Percentiles rank a stretch among this genome's conserved stretches.
phyloP scores from a whole-genome alignment of 2,113 vertebrate genomes.

The Salvelinus fontinalis region DNA sequence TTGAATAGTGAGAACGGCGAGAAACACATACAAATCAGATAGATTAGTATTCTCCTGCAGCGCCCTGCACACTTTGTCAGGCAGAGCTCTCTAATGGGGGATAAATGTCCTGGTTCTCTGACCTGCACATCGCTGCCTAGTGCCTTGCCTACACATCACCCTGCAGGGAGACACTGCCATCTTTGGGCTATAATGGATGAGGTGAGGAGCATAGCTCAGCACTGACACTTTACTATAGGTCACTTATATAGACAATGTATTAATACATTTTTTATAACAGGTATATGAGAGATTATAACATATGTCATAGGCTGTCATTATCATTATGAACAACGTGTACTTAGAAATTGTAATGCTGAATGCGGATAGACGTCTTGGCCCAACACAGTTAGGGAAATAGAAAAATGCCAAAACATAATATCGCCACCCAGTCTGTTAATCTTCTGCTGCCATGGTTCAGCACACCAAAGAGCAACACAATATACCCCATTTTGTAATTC shows the following conservation, averaged over 20 bases:
- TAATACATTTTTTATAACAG: too few relatives aligned
- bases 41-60: constrained; percentile 62
- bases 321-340: too few relatives aligned
- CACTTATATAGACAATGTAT: too few relatives aligned
- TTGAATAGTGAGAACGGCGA: constrained; percentile 54
- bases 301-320: too few relatives aligned
- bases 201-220: neutral
- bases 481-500: constrained; percentile 22
- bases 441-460: too few relatives aligned
- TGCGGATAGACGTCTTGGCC: too few relatives aligned
- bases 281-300: too few relatives aligned
- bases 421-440: too few relatives aligned
- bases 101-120: constrained; percentile 61
- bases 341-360: too few relatives aligned
- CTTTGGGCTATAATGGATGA: constrained; percentile 55
- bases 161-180: constrained; percentile 65
- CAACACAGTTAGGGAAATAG: too few relatives aligned
- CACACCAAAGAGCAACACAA: neutral
- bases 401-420: too few relatives aligned
- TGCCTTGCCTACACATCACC: neutral
- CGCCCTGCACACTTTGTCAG: constrained; percentile 57
- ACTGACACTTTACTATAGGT: too few relatives aligned
- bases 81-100: constrained; percentile 51
- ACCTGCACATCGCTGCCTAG: constrained; percentile 34
- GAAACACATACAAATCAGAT: constrained; percentile 51